Evolutionary conservation across 2,113 vertebrate species (phyloP), one percentile per base, ranked within the genome.

Genomic region (Sterrhoptilus dennistouni): DNA sequence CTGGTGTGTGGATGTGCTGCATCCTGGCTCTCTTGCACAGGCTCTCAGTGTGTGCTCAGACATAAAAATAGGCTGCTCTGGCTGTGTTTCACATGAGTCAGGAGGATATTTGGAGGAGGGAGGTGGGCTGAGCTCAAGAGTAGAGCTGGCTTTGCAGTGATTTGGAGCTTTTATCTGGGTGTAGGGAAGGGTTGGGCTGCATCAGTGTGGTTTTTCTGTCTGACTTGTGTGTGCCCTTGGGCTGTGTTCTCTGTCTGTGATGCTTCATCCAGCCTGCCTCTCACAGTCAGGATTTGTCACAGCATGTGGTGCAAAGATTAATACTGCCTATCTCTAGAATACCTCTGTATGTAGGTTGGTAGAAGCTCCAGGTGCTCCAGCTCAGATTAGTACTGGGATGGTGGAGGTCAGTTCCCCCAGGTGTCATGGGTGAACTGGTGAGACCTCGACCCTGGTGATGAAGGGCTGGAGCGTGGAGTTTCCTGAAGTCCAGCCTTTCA

Each of bases 61-160:
- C 63, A 54, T 92, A 96, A 94, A 94, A 93, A 95, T 87, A 95
- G 82, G 63, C 47, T 68, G 77, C 77, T 38, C 31, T 72, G 71
- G 75, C 87, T 85, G 64, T 15, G 65, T 82, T 94, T 63, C 0
- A 1, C 22, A 54, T 95, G 92, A 96, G 92, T 96, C 93, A 95
- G 90, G 80, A 90, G 85, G 93, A 88, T 93, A 86, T 93, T 87
- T 90, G 87, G 88, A 83, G 95, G 71, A 91, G 85, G 66, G 50
- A 38, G 74, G 90, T 96, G 93, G 95, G 91, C 83, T 95, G 95
- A 94, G 71, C 84, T 83, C 76, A 45, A 72, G 75, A 94, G 45
- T 50, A 91, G 75, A 92, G 87, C 65, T 76, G 86, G 28, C 49
- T 75, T 78, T 84, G 83, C 74, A 75, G 69, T 63, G 80, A 89